Percentiles rank a stretch among this genome's conserved stretches.
Conservation (phyloP, 2,797 vertebrate genomes). For the Microtus agrestis region DNA sequence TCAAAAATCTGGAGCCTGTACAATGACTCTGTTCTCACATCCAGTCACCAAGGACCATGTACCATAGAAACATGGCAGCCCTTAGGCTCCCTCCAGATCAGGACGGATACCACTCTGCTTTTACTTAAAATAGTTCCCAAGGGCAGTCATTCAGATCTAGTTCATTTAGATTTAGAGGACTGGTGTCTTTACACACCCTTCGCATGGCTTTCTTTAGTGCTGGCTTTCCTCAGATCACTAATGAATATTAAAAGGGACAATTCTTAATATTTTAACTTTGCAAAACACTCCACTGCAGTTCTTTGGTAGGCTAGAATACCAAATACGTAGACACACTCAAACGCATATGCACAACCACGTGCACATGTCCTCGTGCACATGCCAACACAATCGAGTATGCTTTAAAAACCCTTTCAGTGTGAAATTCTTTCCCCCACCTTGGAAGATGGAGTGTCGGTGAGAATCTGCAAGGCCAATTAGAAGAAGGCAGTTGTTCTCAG, state of each 20-base stretch:
- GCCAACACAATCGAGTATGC: not conserved
- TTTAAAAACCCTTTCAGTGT: not conserved
- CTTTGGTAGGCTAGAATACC: not conserved
- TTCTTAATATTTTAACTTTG: slow-evolving; percentile 24
- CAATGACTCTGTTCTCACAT: not conserved
- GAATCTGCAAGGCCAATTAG: not conserved
- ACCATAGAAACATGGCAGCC: not conserved
- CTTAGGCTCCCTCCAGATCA: not conserved
- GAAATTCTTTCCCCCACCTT: not conserved
- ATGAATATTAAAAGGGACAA: slow-evolving; percentile 75
- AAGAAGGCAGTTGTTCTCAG: not conserved
- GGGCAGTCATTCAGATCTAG: slow-evolving; percentile 47
- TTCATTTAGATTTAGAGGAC: slow-evolving; percentile 54
- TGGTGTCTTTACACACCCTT: slow-evolving; percentile 28
- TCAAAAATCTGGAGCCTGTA: slow-evolving; percentile 16
- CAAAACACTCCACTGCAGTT: not conserved
- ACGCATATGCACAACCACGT: no score
- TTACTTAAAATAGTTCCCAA: slow-evolving; percentile 62
- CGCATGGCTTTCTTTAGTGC: slow-evolving; percentile 67
- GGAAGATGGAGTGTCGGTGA: not conserved
- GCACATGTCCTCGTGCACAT: no score
- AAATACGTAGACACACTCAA: not conserved
- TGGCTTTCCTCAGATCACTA: slow-evolving; percentile 76
- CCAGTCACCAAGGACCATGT: not conserved
- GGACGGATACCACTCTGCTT: slow-evolving; percentile 29